Percentiles rank a stretch among this genome's conserved stretches.
Conservation (phyloP, 2,113 vertebrate genomes). For the Leucopsar rothschildi region DNA sequence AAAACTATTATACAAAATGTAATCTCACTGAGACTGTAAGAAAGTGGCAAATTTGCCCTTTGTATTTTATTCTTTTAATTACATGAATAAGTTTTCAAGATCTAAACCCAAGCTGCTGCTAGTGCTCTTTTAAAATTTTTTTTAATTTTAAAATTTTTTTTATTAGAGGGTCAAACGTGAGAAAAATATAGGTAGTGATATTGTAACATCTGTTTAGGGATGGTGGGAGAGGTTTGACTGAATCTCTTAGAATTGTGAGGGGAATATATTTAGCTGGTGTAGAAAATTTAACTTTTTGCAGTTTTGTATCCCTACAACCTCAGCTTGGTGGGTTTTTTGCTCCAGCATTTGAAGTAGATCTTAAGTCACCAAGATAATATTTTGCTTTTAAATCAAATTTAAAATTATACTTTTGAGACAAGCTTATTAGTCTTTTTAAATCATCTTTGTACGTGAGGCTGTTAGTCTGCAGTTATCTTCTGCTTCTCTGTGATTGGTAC, state of each 20-base stretch:
- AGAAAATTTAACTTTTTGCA: neutral
- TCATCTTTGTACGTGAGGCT: neutral
- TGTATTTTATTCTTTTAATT: neutral
- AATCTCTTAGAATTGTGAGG: neutral
- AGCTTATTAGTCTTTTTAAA: neutral
- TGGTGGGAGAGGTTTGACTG: neutral
- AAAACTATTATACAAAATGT: neutral
- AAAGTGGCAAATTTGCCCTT: neutral
- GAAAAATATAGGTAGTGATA: neutral
- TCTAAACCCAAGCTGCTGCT: neutral
- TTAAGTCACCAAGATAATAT: neutral
- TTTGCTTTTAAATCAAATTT: neutral
- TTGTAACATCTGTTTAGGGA: neutral
- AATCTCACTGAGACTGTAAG: neutral
- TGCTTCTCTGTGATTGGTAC: neutral
- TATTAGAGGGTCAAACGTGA: neutral
- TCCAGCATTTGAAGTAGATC: neutral
- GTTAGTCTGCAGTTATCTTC: neutral
- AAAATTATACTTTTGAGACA: neutral
- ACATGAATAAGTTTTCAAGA: neutral
- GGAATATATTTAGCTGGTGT: neutral
- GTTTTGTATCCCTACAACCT: neutral
- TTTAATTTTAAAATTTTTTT: neutral
- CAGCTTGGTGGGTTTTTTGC: neutral
- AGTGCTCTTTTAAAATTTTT: neutral